phyloP scores from a whole-genome alignment of 1,140 invertebrate genomes.

The Drosophila orena region DNA sequence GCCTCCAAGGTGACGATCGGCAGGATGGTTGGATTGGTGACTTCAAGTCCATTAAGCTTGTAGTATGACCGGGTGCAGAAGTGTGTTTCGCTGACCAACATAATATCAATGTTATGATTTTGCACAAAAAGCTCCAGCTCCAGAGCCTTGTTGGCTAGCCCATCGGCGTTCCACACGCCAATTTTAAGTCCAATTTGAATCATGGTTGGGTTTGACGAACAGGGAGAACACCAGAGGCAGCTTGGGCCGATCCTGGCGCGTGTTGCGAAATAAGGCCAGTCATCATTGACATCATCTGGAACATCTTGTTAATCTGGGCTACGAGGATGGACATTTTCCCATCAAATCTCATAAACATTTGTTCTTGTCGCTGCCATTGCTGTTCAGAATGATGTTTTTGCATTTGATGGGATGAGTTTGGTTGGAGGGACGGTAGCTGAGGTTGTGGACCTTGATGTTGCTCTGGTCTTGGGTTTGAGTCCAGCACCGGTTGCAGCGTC shows the following conservation, averaged over 20 bases:
- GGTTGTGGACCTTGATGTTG: not conserved
- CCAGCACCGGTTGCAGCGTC: too few species aligned
- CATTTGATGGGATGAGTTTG: not conserved
- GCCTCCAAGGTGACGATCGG: not conserved
- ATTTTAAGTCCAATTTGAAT: not conserved
- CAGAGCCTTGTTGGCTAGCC: not conserved
- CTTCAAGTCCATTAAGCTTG: not conserved
- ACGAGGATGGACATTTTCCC: not conserved
- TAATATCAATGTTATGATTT: not conserved
- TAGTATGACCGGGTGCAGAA: not conserved
- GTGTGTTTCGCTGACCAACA: not conserved
- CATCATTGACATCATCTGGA: slow-evolving; percentile 3
- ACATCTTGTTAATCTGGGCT: too few species aligned
- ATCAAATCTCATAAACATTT: not conserved
- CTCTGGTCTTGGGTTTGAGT: too few species aligned
- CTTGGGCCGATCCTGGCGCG: not conserved
- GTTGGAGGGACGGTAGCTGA: not conserved
- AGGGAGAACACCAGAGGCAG: not conserved
- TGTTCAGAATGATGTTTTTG: not conserved
- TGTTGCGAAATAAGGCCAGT: not conserved
- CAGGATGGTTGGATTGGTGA: not conserved
- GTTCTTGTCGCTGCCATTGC: not conserved
- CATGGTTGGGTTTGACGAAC: not conserved
- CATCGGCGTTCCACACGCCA: not conserved
- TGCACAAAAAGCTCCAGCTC: too few species aligned